Conservation (phyloP, 2,888 invertebrate species). For the Dysmachus trigonus region DNA sequence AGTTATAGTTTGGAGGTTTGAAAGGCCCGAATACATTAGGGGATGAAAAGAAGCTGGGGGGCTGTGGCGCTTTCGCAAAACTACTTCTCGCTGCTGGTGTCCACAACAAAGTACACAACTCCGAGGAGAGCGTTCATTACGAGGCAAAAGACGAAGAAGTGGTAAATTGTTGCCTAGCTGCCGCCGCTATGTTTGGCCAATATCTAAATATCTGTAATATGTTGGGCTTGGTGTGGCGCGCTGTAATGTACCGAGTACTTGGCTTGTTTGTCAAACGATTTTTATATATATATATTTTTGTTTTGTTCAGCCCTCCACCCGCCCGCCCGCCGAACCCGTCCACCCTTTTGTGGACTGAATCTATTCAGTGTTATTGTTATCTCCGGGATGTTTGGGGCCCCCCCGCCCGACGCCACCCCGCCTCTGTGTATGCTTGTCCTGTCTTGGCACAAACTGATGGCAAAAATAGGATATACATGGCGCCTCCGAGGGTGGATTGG, state of each 20-base stretch:
- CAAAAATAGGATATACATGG: constrained; percentile 39
- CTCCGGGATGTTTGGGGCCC: constrained; percentile 5
- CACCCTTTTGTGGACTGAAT: constrained; percentile 25
- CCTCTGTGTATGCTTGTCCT: not conserved
- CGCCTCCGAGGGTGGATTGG: constrained; percentile 33
- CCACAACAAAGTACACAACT: constrained; percentile 16
- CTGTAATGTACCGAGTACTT: constrained; percentile 25
- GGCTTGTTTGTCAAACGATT: constrained; percentile 26
- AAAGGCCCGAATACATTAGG: constrained; percentile 25
- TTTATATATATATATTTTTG: too few relatives aligned
- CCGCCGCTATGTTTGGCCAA: constrained; percentile 48
- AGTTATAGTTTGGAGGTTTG: constrained; percentile 31
- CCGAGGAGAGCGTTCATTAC: constrained; percentile 7
- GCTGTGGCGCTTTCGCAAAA: not conserved
- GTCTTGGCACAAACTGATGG: constrained; percentile 10
- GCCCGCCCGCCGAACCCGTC: not conserved
- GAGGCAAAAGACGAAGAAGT: constrained; percentile 40
- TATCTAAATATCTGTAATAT: constrained; percentile 19
- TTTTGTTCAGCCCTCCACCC: not conserved
- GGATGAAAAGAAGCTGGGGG: not conserved
- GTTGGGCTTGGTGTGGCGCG: not conserved
- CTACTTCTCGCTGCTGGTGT: constrained; percentile 18
- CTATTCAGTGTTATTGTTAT: constrained; percentile 42
- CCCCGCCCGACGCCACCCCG: not conserved
- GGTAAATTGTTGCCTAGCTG: constrained; percentile 48